phyloP scores from a whole-genome alignment of 2,113 vertebrate species.

The Haemorhous mexicanus region DNA sequence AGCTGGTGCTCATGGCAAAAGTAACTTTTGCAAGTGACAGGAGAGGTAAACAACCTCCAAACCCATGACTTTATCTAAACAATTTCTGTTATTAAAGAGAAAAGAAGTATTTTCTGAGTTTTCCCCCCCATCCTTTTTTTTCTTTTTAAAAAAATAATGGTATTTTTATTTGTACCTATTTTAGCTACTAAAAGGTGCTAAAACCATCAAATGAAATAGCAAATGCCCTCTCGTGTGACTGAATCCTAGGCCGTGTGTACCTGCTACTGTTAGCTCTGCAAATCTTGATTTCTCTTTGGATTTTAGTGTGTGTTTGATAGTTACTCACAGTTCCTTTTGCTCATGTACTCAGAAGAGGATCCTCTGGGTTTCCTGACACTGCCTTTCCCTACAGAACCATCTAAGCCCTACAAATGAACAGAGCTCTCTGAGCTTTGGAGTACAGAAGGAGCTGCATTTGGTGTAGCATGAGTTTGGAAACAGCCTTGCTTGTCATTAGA shows the following conservation, averaged over 20 bases:
- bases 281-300: background rate
- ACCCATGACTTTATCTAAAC: background rate
- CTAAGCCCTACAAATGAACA: background rate
- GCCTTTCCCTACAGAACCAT: background rate
- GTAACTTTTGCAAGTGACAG: background rate
- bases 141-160: background rate
- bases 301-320: background rate
- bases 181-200: background rate
- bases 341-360: background rate
- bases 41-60: background rate
- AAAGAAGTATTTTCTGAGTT: background rate
- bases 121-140: fast-evolving
- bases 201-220: background rate
- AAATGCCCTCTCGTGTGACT: background rate
- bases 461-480: constrained; percentile 10
- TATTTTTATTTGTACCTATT: background rate
- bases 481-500: constrained; percentile 60
- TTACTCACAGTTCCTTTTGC: background rate
- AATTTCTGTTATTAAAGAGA: background rate
- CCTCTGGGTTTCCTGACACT: background rate
- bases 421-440: constrained; percentile 55
- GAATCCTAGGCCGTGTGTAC: fast-evolving
- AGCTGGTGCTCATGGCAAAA: background rate
- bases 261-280: background rate
- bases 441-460: constrained; percentile 31